phyloP scores from a whole-genome alignment of 2,888 invertebrate genomes.

The Cosmopolites sordidus region DNA sequence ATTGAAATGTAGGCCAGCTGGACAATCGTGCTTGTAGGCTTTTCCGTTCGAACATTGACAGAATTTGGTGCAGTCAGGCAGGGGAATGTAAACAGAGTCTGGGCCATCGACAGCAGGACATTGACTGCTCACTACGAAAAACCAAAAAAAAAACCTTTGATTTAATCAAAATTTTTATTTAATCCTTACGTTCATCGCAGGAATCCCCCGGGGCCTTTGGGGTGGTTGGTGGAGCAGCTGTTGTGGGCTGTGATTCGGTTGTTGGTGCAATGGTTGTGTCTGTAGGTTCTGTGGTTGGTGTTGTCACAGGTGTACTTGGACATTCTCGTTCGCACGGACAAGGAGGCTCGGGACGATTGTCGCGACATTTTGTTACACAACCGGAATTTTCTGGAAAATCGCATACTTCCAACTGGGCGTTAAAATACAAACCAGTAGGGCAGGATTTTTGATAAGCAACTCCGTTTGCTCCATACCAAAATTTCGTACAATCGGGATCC shows the following conservation, averaged over 20 bases:
- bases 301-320: too few species aligned
- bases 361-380: slow-evolving; percentile 12
- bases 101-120: slow-evolving; percentile 24
- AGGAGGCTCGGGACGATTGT: too few species aligned
- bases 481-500: slow-evolving; percentile 27
- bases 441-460: slow-evolving; percentile 28
- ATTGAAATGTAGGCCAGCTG: slow-evolving; percentile 31
- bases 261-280: too few species aligned
- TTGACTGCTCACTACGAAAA: background rate
- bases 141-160: too few species aligned
- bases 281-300: too few species aligned
- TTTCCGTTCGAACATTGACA: slow-evolving; percentile 30
- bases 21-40: slow-evolving; percentile 29
- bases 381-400: slow-evolving; percentile 31
- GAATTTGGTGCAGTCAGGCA: slow-evolving; percentile 28
- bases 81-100: slow-evolving; percentile 26
- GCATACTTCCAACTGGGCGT: slow-evolving; percentile 29
- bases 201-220: too few species aligned
- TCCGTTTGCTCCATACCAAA: slow-evolving; percentile 31
- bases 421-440: slow-evolving; percentile 30
- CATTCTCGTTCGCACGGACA: too few species aligned
- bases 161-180: too few species aligned
- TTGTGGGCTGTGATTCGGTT: too few species aligned
- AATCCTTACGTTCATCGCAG: too few species aligned
- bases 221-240: too few species aligned